Evolutionary conservation across 2,797 vertebrate species (phyloP), one percentile per base, ranked within the genome.

Genomic region (Ibycter americanus): DNA sequence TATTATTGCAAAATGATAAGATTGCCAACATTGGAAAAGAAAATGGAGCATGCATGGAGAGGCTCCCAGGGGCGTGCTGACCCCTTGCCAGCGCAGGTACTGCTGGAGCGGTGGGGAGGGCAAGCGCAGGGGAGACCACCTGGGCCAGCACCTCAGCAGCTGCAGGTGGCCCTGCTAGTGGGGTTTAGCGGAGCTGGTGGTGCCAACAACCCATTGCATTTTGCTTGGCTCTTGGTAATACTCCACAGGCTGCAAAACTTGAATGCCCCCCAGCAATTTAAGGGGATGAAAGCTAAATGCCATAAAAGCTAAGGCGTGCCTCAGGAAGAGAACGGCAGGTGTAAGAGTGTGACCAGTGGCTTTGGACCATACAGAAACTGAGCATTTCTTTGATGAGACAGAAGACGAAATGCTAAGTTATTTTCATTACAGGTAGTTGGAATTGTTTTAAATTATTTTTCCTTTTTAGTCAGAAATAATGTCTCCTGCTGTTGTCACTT

Each of bases 11-110:
- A 74, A 34, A 42, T 3, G 1, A 9, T 21, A 47, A 44, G 12
- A 29, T 76, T 18, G 4, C 15, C 19, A 22, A 16, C 12, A 7
- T 1, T 27, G 36, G 46, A 52, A 82, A 93, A 55, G 8, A 46
- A 52, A 83, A 9, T 0, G 1, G 15, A 78, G 23, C 0, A 0
- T 59, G 19, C 4, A 3, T 11, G 14, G 34, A 32, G 58, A 55
- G 32, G 22, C 11, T 65, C 3, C 20, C 17, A 8, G 31, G 20
- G 9, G 5, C 1, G 1, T 25, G 6, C 40, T 86, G 65, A 42
- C 29, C 54, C 26, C 31, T 61, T 0, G 1, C 29, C 31, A 11
- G 27, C 31, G 17, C n/a, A 26, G 17, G 70, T 54, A 26, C 17
- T 2, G 1, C 29, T 56, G 71, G 32, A 40, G 42, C 0, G 1